phyloP scores from a whole-genome alignment of 2,113 vertebrate genomes.

The Mustelus asterias region DNA sequence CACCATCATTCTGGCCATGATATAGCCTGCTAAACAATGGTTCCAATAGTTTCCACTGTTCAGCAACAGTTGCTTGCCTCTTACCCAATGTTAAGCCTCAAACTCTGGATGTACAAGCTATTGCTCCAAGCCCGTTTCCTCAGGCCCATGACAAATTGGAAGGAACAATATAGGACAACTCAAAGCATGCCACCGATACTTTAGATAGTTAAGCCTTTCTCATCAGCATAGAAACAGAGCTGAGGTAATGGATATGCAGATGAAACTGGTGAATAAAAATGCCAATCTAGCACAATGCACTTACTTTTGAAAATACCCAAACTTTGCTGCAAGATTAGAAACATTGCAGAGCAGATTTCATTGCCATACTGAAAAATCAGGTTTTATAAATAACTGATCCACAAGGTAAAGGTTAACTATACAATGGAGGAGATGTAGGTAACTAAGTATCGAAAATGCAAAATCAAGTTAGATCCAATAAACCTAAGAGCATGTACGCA shows the following conservation, averaged over 20 bases:
- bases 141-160: no score
- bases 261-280: not conserved
- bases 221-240: not conserved
- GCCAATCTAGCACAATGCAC: not conserved
- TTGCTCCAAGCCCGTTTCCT: not conserved
- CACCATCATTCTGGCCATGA: not conserved
- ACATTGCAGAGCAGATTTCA: not conserved
- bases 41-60: not conserved
- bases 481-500: not conserved
- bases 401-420: not conserved
- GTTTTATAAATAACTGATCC: not conserved
- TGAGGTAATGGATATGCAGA: not conserved
- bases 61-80: not conserved
- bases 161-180: not conserved
- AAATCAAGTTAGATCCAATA: not conserved
- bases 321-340: not conserved
- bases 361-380: not conserved
- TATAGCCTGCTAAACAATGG: not conserved
- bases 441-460: not conserved
- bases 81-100: not conserved
- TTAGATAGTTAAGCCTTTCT: not conserved
- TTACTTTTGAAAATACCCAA: not conserved
- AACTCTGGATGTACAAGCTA: not conserved
- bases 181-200: not conserved
- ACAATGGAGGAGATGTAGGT: no score